These are phyloP conservation scores for Psilopsiagon aymara DNA, from an alignment of 2,113 vertebrate species.

Conservation along the genomic window DNA sequence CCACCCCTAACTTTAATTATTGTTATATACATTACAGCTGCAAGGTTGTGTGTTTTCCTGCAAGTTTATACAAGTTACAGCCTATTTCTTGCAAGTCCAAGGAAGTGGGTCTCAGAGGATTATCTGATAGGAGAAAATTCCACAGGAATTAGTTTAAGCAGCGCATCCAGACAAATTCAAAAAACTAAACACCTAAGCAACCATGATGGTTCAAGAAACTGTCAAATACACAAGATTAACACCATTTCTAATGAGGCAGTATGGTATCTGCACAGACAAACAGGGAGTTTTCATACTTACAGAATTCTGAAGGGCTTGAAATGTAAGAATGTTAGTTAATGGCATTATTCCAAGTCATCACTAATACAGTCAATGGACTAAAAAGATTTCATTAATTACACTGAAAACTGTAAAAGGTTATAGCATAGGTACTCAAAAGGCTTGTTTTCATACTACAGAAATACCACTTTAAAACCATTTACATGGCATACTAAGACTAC, in stretches of 20 bases:
- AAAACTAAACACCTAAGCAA: accelerated
- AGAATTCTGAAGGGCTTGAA: background rate
- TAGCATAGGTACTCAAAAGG: background rate
- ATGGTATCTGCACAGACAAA: background rate
- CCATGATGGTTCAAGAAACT: background rate
- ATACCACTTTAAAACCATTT: background rate
- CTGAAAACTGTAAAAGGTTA: background rate
- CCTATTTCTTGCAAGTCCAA: background rate
- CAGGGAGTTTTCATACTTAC: background rate
- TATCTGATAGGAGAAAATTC: background rate
- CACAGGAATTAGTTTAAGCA: background rate
- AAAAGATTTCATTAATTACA: background rate
- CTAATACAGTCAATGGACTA: background rate
- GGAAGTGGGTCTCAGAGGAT: background rate
- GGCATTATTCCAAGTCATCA: background rate
- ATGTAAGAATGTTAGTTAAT: background rate
- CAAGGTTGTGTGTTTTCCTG: background rate
- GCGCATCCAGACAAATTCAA: background rate
- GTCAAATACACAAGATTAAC: background rate
- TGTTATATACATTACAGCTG: background rate
- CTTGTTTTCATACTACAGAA: background rate
- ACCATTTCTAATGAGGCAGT: background rate
- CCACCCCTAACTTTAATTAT: background rate
- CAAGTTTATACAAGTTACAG: background rate
- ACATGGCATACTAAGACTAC: background rate